Evolutionary conservation across 2,797 vertebrate species (phyloP), one percentile per base, ranked within the genome.

Genomic region (Vultur gryphus): DNA sequence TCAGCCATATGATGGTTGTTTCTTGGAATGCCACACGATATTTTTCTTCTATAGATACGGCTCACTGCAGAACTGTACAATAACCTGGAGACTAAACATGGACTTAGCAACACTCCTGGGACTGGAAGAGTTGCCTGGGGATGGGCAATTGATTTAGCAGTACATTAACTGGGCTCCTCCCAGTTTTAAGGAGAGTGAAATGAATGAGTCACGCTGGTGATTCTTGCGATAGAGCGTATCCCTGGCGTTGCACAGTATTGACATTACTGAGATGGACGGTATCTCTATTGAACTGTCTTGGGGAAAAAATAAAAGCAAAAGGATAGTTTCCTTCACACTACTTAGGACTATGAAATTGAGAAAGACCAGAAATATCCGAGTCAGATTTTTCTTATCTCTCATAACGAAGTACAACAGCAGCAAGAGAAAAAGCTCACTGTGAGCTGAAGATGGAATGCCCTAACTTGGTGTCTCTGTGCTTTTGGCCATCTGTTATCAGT

Each of bases 251-350:
- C 52, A 23, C 0, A 0, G 29, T 6, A 39, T 2, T 11, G 44
- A 28, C 21, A 1, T 1, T 13, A 31, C 65, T 21, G 61, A 1
- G 0, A 39, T 4, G 2, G 55, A 48, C 5, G 2, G 33, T 20
- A n/a, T 18, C 58, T n/a, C 44, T 28, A 26, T 2, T 31, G 59
- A 78, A 73, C 35, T 1, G 1, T 14, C 57, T 9, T 4, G 2
- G 28, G 9, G 23, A 15, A 70, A 57, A 88, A 80, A n/a, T 5
- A 15, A 58, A 71, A 67, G 18, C 20, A 44, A 57, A 55, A 57
- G 19, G n/a, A 51, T 8, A 7, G 55, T 58, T 75, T 73, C 46
- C 57, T 71, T 77, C 46, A 18, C 7, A 7, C 16, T 19, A 1
- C 7, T 52, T 48, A 89, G 18, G 37, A 41, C 9, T 43, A 7